phyloP scores from a whole-genome alignment of 2,797 vertebrate species.

The Pangasius djambal region DNA sequence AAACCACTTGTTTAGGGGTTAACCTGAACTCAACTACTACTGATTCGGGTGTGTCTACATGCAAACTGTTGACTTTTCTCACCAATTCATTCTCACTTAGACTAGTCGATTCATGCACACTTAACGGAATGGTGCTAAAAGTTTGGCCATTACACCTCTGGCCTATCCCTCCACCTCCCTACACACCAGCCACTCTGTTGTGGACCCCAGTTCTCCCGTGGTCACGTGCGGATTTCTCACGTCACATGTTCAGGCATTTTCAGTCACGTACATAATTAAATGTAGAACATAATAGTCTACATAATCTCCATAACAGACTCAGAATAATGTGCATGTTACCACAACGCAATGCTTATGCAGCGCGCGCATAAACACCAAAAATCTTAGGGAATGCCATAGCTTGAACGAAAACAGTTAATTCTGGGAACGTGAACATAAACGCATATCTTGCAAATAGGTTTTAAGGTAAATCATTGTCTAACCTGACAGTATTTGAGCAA shows the following conservation, averaged over 20 bases:
- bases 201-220: background rate
- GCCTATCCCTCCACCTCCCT: background rate
- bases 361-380: background rate
- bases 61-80: constrained; percentile 11
- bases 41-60: background rate
- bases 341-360: background rate
- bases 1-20: background rate
- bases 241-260: background rate
- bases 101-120: background rate
- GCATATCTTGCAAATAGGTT: no score
- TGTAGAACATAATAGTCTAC: background rate
- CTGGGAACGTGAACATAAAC: background rate
- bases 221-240: constrained; percentile 15
- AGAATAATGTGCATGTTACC: background rate
- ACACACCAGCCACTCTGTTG: background rate
- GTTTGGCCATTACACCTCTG: constrained; percentile 8
- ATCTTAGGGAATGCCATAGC: background rate
- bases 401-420: no score
- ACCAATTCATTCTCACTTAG: background rate
- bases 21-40: background rate
- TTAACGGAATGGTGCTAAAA: constrained; percentile 9
- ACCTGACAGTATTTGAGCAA: background rate
- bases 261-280: background rate
- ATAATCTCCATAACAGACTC: background rate
- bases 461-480: background rate